Conservation (phyloP, 2,797 vertebrate species). For the Spondyliosoma cantharus region DNA sequence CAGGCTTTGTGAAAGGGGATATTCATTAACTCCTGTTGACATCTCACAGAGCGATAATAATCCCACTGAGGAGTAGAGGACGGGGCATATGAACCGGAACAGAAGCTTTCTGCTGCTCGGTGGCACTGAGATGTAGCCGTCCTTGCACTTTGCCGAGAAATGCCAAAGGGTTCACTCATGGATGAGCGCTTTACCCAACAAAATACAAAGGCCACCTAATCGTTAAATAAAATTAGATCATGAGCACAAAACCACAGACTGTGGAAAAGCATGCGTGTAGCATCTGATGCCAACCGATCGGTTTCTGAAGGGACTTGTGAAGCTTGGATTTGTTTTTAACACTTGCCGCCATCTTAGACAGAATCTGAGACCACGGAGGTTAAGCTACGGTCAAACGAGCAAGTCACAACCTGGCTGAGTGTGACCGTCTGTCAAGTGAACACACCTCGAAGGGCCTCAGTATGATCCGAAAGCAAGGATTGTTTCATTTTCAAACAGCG, state of each 20-base stretch:
- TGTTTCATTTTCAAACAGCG: background rate
- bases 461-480: background rate
- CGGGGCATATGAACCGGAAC: constrained; percentile 62
- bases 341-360: constrained; percentile 1
- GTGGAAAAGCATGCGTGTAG: constrained; percentile 16
- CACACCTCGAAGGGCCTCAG: background rate
- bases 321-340: constrained; percentile 14
- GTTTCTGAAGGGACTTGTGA: constrained; percentile 21
- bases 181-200: constrained; percentile 53
- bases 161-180: constrained; percentile 59
- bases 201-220: constrained; percentile 56
- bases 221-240: constrained; percentile 57
- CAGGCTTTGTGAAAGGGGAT: constrained; percentile 77
- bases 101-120: constrained; percentile 54
- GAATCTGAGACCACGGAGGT: constrained; percentile 18
- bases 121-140: constrained; percentile 37
- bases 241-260: constrained; percentile 9
- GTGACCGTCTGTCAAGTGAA: constrained; percentile 19
- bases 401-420: constrained; percentile 18
- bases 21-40: constrained; percentile 84
- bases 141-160: constrained; percentile 42
- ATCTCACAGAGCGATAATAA: constrained; percentile 78
- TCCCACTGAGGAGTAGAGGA: constrained; percentile 69
- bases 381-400: background rate
- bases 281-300: constrained; percentile 9